These are phyloP conservation scores for Hesperophylax magnus DNA, from an alignment of 1,140 invertebrate species.

Conservation along the genomic window DNA sequence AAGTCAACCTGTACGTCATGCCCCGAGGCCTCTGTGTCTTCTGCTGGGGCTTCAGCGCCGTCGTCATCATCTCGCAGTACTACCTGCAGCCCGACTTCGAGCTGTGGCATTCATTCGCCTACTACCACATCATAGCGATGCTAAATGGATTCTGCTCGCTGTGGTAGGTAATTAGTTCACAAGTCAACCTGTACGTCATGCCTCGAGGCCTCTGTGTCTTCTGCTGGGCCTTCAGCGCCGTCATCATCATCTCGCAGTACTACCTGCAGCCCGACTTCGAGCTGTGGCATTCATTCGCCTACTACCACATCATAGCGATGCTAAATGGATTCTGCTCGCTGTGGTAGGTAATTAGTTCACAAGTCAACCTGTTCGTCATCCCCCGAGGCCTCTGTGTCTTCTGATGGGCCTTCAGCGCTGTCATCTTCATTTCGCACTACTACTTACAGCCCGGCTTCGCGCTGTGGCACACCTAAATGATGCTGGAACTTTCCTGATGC, in stretches of 20 bases:
- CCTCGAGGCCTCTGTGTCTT: constrained; percentile 75
- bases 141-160: constrained; percentile 77
- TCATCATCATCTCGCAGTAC: constrained; percentile 76
- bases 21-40: constrained; percentile 75
- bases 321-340: constrained; percentile 77
- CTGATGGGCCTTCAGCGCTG: constrained; percentile 74
- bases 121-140: constrained; percentile 80
- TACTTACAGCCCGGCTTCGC: constrained; percentile 78
- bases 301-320: constrained; percentile 80
- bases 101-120: constrained; percentile 78
- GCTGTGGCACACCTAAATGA: constrained; percentile 69
- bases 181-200: constrained; percentile 69
- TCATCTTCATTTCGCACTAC: constrained; percentile 76
- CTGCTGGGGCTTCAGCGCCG: constrained; percentile 74
- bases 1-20: constrained; percentile 69
- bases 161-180: constrained; percentile 63
- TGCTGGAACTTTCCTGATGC: too few species aligned
- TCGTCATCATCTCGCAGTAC: constrained; percentile 75
- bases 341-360: constrained; percentile 63
- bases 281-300: constrained; percentile 78
- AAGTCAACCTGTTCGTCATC: constrained; percentile 69
- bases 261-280: constrained; percentile 78
- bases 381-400: constrained; percentile 75
- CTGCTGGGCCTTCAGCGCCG: constrained; percentile 74
- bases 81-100: constrained; percentile 78